Evolutionary conservation across 1,140 invertebrate species (phyloP), one percentile per base, ranked within the genome.

Genomic region (Drosophila prosaltans): DNA sequence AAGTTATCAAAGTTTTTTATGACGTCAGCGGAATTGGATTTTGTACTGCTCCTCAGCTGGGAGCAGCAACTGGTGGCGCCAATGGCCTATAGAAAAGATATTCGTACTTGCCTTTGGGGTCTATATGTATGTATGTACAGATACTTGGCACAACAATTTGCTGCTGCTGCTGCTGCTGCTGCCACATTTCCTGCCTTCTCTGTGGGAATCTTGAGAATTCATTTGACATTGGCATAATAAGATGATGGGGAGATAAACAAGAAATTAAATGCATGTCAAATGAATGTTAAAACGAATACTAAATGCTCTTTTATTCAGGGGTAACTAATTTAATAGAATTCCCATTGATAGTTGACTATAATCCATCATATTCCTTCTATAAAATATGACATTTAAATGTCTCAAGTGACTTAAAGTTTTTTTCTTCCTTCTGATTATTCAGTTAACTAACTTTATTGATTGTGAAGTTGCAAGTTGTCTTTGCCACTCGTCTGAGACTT

Each of bases 1-100:
- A 89, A 89, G 84, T 89, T 89, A 89, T 89, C 84, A 89, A 89
- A 72, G 80, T 89, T 79, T 59, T 88, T 82, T 89, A 89, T 89
- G 84, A 89, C 84, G 84, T 89, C 83, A 88, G 76, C 83, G 77
- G 45, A 51, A 62, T 69, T 48, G 40, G 45, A 51, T 51, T 28
- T 65, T 65, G 5, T n/a, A 6, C 11, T 64, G 55, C 39, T 48
- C 6, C 32, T 36, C 6, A 36, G 32, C 6, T 5, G 32, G 24
- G 43, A 45, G 48, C 32, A 40, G 69, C 84, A 68, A 62, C 82
- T 86, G 81, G 82, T 86, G 81, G 82, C 81, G 81, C 81, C 81
- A 84, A 69, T 63, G 71, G 73, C 79, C 67, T 61, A 67, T 74
- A 69, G 11, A 36, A 10, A 58, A 68, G 45, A 26, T 21, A 26